A percentile compares a stretch with the other conserved stretches of the same genome.
These are phyloP conservation scores for Acarapis woodi DNA, from an alignment of 1,140 invertebrate species.

Conservation along the genomic window DNA sequence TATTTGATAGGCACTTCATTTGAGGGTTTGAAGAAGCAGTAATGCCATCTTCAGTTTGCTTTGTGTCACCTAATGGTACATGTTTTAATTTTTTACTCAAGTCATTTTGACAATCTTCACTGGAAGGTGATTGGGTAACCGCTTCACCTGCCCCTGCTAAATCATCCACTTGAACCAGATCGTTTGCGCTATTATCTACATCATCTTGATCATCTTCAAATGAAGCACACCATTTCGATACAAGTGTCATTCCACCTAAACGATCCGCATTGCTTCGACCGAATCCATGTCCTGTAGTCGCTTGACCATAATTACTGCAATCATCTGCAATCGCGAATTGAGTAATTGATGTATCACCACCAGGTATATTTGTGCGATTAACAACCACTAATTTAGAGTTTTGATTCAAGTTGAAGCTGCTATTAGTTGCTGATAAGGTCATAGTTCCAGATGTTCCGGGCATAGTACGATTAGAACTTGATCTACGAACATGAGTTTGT, in stretches of 20 bases:
- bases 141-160: too few species aligned
- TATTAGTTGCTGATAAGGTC: background rate
- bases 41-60: background rate
- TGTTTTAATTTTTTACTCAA: background rate
- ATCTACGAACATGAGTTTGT: too few species aligned
- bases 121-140: background rate
- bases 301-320: constrained; percentile 5
- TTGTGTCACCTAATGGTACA: background rate
- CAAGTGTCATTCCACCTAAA: constrained; percentile 24
- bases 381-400: background rate
- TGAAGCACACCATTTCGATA: constrained; percentile 72
- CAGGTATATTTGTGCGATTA: too few species aligned
- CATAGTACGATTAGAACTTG: too few species aligned
- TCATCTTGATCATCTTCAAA: constrained; percentile 69
- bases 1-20: too few species aligned
- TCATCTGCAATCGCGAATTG: constrained; percentile 78
- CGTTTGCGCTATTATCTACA: constrained; percentile 9
- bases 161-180: too few species aligned
- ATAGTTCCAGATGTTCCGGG: too few species aligned
- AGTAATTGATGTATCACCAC: constrained; percentile 38
- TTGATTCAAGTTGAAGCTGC: background rate
- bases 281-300: background rate
- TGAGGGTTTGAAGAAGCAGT: background rate
- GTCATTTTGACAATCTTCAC: background rate
- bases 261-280: background rate